phyloP scores from a whole-genome alignment of 2,797 vertebrate genomes.

The Tenualosa ilisha region DNA sequence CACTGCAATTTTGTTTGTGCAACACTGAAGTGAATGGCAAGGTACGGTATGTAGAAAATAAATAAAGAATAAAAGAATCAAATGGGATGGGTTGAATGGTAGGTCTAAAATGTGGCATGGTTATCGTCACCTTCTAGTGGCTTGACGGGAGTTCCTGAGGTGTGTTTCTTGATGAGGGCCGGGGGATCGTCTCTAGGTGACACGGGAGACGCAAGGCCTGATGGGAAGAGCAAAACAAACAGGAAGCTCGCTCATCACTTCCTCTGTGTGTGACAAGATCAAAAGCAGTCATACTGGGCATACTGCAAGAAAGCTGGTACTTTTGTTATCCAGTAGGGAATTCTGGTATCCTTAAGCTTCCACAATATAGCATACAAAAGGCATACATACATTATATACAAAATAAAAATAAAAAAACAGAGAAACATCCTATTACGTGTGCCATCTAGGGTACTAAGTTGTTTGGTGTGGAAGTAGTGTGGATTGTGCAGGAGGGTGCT shows the following conservation, averaged over 20 bases:
- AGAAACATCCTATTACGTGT: no score
- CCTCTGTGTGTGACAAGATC: background rate
- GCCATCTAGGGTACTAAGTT: no score
- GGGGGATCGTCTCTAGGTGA: conserved; percentile 66
- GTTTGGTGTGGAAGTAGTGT: no score
- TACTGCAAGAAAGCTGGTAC: no score
- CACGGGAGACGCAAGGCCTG: conserved; percentile 72
- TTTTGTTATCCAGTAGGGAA: no score
- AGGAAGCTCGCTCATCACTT: conserved; percentile 4
- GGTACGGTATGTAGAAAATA: background rate
- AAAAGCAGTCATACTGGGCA: background rate
- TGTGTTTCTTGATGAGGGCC: conserved; percentile 67
- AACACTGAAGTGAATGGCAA: background rate
- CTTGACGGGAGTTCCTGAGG: conserved; percentile 70
- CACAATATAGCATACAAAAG: no score
- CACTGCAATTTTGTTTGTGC: no score
- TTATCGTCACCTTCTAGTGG: conserved; percentile 71
- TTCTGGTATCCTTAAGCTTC: no score
- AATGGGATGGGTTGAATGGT: background rate
- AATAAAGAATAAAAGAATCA: background rate
- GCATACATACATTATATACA: no score
- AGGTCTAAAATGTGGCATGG: background rate
- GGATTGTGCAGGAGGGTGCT: no score
- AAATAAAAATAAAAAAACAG: no score
- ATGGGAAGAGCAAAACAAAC: conserved; percentile 37